Conservation (phyloP, 2,113 vertebrate species). For the Charina bottae region DNA sequence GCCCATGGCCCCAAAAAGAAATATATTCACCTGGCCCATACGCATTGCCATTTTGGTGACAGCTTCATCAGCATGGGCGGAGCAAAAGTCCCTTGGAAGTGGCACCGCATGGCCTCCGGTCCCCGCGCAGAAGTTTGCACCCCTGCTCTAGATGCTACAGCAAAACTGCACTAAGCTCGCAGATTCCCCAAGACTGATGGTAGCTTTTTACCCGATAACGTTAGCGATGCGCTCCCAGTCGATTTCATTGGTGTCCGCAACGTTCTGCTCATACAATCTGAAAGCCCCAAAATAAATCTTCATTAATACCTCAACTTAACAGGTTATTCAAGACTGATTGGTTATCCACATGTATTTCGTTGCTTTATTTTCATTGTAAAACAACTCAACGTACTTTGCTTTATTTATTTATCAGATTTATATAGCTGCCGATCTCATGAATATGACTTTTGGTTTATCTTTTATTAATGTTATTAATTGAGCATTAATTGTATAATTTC, state of each 20-base stretch:
- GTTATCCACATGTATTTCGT: neutral
- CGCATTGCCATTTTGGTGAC: too few species aligned
- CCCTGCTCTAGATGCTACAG: too few species aligned
- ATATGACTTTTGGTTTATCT: neutral
- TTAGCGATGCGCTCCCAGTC: slow-evolving; percentile 67
- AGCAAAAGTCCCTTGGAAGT: too few species aligned
- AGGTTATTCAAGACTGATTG: neutral
- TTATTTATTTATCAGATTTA: too few species aligned
- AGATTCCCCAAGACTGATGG: neutral
- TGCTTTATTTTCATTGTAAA: too few species aligned
- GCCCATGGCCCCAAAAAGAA: too few species aligned
- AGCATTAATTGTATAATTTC: neutral
- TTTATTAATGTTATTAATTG: neutral
- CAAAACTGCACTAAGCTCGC: neutral
- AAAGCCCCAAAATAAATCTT: neutral
- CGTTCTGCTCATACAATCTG: slow-evolving; percentile 61
- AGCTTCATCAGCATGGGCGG: too few species aligned
- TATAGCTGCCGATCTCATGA: too few species aligned
- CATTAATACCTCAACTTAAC: neutral
- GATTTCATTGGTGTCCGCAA: slow-evolving; percentile 64
- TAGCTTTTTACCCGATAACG: slow-evolving; percentile 64
- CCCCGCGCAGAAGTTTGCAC: too few species aligned
- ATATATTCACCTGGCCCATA: too few species aligned
- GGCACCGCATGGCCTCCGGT: too few species aligned
- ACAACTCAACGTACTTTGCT: too few species aligned